Evolutionary conservation across 2,797 vertebrate genomes (phyloP).

Genomic region (Typhlichthys subterraneus): DNA sequence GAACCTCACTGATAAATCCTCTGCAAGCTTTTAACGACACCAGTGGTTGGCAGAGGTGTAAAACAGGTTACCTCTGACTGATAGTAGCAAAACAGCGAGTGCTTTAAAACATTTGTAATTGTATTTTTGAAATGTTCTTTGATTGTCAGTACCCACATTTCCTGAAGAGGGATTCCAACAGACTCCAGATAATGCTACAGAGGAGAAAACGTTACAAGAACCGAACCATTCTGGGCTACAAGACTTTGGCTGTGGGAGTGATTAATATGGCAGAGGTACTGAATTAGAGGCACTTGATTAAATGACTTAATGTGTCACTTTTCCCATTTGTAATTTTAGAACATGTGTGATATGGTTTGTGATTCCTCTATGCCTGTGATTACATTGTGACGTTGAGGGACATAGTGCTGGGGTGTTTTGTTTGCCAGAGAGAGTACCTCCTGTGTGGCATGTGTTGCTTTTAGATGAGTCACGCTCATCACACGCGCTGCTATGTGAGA

Average conservation of each 20-base stretch:
- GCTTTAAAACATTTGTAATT: background rate
- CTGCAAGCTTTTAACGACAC: no score
- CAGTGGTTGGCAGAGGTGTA: no score
- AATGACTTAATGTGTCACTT: constrained; percentile 13
- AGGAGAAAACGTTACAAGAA: constrained; percentile 94
- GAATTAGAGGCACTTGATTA: background rate
- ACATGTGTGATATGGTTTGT: no score
- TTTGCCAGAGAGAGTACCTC: constrained; percentile 36
- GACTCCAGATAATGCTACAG: constrained; percentile 91
- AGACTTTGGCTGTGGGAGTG: constrained; percentile 88
- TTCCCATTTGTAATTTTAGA: no score
- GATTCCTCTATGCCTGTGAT: constrained; percentile 9
- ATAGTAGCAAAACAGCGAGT: background rate
- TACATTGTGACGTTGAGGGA: constrained; percentile 38
- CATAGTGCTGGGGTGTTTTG: constrained; percentile 37
- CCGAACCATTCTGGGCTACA: constrained; percentile 91
- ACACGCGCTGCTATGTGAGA: constrained; percentile 54
- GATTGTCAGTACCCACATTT: constrained; percentile 87
- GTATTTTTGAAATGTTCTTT: background rate
- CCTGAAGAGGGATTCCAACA: constrained; percentile 90
- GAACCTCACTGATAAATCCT: no score
- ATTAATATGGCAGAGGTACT: constrained; percentile 92
- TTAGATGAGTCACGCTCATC: constrained; percentile 59
- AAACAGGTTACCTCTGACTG: no score
- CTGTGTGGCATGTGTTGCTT: constrained; percentile 36